phyloP scores from a whole-genome alignment of 2,888 invertebrate species.

The Drosophila recens region DNA sequence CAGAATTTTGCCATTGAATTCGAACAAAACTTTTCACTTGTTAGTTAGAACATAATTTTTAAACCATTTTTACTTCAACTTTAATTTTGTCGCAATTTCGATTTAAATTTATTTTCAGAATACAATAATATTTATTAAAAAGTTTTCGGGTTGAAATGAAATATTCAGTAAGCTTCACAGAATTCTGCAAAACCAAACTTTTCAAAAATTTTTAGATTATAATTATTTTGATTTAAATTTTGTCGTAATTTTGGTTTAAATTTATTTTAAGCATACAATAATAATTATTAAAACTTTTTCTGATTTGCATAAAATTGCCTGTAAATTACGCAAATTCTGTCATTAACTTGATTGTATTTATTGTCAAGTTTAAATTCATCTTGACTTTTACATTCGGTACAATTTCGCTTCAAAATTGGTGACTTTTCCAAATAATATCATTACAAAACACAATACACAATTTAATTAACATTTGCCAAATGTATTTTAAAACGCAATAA shows the following conservation, averaged over 20 bases:
- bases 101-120: too few species aligned
- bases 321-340: conserved; percentile 1
- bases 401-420: conserved; percentile 4
- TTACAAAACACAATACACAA: conserved; percentile 13
- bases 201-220: too few species aligned
- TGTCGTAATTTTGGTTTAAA: too few species aligned
- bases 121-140: too few species aligned
- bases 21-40: too few species aligned
- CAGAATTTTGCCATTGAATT: too few species aligned
- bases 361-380: conserved; percentile 4
- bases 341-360: neutral
- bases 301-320: neutral
- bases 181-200: too few species aligned
- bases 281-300: neutral
- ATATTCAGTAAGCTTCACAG: neutral
- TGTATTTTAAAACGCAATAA: conserved; percentile 15
- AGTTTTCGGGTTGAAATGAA: neutral
- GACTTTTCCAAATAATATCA: neutral
- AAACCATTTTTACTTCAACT: neutral
- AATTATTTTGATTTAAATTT: too few species aligned
- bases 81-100: too few species aligned
- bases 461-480: conserved; percentile 10
- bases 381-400: neutral
- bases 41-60: neutral
- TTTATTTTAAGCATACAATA: too few species aligned